Evolutionary conservation across 1,140 invertebrate genomes (phyloP), one percentile per base, ranked within the genome.

Genomic region (Hyphantria cunea): DNA sequence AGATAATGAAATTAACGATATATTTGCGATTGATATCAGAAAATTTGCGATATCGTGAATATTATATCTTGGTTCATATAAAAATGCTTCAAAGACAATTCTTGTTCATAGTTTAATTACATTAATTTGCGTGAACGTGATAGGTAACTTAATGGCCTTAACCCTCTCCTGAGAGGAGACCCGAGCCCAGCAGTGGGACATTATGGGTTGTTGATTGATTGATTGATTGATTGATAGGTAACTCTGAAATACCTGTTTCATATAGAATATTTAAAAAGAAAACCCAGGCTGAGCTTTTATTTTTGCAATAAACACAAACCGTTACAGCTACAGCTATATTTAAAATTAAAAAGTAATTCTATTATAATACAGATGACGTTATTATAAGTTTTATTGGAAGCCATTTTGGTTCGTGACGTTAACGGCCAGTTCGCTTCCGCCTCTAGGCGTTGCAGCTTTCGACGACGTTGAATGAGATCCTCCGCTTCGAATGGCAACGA

Each of bases 361-460:
- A 39, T 58, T 58, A 49, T 58, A 42, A 58, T 58, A 58, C 33
- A 58, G 33, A 58, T 41, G 55, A 49, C 33, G 55, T 58, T 48
- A 58, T 58, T 58, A 48, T 56, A 56, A 47, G 5, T 49, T 58
- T 48, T 39, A 31, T 17, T 15, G 34, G 41, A n/a, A 31, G 17
- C 12, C 31, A 58, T 58, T 48, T 48, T 49, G 10, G 55, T 33
- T 42, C 25, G 45, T 47, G 45, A 49, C 55, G 55, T 49, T 41
- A 58, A 49, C 55, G 55, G 44, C 32, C 17, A 15, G 55, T 37
- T 56, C 47, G 54, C 12, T 39, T 48, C 55, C 48, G 55, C 55
- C 45, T 41, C 45, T 14, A 45, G 55, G 55, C 55, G 55, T 47
- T 58, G 55, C 45, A 60, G 47, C 47, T 60, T 51, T 51, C 48